Conservation (phyloP, 1,140 invertebrate genomes). For the Hyles vespertilio region DNA sequence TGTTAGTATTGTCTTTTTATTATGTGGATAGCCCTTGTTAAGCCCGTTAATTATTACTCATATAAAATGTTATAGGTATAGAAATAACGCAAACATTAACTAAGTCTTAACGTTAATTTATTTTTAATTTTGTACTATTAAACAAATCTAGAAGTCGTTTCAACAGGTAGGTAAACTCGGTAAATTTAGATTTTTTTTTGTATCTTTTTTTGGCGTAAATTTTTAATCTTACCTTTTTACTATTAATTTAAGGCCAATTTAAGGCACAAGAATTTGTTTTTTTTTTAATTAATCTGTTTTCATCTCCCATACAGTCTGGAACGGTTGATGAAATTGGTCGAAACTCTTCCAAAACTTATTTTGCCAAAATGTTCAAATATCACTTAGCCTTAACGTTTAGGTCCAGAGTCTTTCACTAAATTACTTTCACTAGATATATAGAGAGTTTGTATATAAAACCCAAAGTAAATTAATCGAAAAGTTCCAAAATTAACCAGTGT, state of each 20-base stretch:
- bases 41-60: conserved; percentile 66
- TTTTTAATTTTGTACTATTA: conserved; percentile 74
- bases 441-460: conserved; percentile 71
- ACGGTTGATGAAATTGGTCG: conserved; percentile 67
- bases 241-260: conserved; percentile 75
- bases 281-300: conserved; percentile 47
- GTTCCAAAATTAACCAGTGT: conserved; percentile 74
- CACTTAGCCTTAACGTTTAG: conserved; percentile 64
- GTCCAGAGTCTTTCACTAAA: conserved; percentile 68
- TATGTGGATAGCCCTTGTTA: conserved; percentile 47
- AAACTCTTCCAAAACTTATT: conserved; percentile 60
- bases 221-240: conserved; percentile 73
- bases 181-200: conserved; percentile 65
- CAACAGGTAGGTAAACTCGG: conserved; percentile 68
- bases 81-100: conserved; percentile 71
- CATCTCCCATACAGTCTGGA: conserved; percentile 60
- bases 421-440: conserved; percentile 73
- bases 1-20: conserved; percentile 54
- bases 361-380: conserved; percentile 69
- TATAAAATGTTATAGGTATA: conserved; percentile 71
- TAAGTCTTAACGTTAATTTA: conserved; percentile 72
- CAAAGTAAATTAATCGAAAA: conserved; percentile 67
- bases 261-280: conserved; percentile 68
- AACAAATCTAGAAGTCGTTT: conserved; percentile 72
- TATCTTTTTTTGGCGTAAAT: conserved; percentile 56